Percentiles rank a stretch among this genome's conserved stretches.
phyloP scores from a whole-genome alignment of 2,797 vertebrate genomes.

The Myiothlypis coronata region DNA sequence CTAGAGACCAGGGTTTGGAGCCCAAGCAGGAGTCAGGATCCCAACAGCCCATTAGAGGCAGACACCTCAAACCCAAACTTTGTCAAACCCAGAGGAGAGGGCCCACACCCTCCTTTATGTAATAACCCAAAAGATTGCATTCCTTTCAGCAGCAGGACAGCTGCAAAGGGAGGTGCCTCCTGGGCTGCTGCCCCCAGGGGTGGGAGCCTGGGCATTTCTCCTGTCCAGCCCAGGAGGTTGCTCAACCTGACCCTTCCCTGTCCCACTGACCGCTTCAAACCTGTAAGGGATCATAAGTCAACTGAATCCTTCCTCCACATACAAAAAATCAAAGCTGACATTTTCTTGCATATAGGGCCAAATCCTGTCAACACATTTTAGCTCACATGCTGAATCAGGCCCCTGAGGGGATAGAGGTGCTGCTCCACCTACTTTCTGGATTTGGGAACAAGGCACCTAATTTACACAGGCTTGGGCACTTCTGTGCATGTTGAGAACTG shows the following conservation, averaged over 20 bases:
- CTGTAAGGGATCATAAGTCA: background rate
- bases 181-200: background rate
- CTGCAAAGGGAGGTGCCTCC: background rate
- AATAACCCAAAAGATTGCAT: constrained; percentile 31
- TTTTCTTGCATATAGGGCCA: background rate
- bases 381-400: constrained; percentile 46
- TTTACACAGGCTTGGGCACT: constrained; percentile 35
- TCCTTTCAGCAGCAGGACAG: constrained; percentile 28
- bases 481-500: constrained; percentile 32
- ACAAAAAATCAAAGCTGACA: background rate
- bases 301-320: background rate
- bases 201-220: background rate
- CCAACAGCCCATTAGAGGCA: background rate
- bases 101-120: constrained; percentile 31
- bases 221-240: background rate
- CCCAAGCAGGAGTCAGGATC: background rate
- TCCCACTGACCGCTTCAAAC: background rate
- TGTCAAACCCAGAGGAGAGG: background rate
- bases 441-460: constrained; percentile 9
- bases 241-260: background rate
- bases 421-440: constrained; percentile 44
- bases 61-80: background rate
- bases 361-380: constrained; percentile 20
- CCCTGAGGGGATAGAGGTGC: constrained; percentile 30
- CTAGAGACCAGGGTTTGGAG: background rate